Percentiles rank a stretch among this genome's conserved stretches.
Conservation (phyloP, 2,797 vertebrate species). For the Rhynchotus rufescens region DNA sequence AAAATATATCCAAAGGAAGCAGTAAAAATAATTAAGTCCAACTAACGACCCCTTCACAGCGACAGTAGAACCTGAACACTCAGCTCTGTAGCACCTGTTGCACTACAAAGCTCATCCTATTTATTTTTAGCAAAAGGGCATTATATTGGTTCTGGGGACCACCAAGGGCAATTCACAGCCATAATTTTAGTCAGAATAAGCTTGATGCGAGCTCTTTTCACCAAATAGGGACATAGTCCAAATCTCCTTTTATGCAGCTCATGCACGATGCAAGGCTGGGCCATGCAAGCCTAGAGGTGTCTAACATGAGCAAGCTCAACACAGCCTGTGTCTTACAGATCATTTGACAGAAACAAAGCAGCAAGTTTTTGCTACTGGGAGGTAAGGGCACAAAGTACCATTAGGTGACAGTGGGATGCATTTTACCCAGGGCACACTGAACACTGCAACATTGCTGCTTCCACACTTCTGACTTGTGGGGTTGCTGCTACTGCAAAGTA, state of each 20-base stretch:
- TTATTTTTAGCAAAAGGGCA: not conserved
- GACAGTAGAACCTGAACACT: not conserved
- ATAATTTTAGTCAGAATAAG: not conserved
- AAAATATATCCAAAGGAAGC: not conserved
- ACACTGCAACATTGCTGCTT: fast-evolving
- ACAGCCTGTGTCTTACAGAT: not conserved
- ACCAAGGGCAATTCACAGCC: not conserved
- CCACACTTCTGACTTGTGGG: not conserved
- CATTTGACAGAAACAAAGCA: not conserved
- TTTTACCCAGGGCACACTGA: not conserved
- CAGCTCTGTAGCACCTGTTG: not conserved
- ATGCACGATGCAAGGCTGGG: not conserved
- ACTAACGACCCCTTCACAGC: not conserved
- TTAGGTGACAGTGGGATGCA: fast-evolving
- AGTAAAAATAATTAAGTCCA: not conserved
- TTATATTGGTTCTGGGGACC: not conserved
- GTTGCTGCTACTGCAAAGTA: not conserved
- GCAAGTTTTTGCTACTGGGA: fast-evolving
- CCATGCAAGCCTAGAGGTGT: not conserved
- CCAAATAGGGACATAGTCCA: not conserved
- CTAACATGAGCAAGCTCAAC: not conserved
- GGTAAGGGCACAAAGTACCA: not conserved
- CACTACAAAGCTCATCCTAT: not conserved
- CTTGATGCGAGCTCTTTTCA: not conserved
- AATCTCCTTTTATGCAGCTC: not conserved